These are phyloP conservation scores for Pampus argenteus DNA, from an alignment of 2,797 vertebrate species.

Conservation along the genomic window DNA sequence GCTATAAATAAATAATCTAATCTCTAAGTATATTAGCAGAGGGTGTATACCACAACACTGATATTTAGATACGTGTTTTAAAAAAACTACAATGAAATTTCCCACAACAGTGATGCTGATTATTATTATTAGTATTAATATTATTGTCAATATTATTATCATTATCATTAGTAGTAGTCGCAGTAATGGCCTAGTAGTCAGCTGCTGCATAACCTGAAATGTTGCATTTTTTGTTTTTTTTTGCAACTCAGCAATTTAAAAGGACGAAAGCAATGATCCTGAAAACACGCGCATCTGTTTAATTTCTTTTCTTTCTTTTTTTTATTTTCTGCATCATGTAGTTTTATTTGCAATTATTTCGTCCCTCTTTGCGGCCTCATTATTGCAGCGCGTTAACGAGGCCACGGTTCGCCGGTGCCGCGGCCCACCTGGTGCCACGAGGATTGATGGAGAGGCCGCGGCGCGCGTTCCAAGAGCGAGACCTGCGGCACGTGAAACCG, in stretches of 20 bases:
- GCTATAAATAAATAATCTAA: neutral
- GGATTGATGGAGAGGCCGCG: constrained; percentile 46
- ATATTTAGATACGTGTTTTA: neutral
- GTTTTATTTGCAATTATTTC: constrained; percentile 94
- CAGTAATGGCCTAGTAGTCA: neutral
- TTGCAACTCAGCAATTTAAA: constrained; percentile 79
- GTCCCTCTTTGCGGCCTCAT: constrained; percentile 85
- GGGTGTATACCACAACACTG: neutral
- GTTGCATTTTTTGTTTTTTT: constrained; percentile 60
- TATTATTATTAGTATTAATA: constrained; percentile 12
- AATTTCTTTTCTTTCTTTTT: constrained; percentile 93
- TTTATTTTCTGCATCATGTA: constrained; percentile 96
- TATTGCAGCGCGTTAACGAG: constrained; percentile 84
- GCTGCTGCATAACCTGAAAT: constrained; percentile 32
- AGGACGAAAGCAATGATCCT: constrained; percentile 92
- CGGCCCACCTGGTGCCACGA: constrained; percentile 84
- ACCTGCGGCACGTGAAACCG: neutral
- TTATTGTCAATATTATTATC: constrained; percentile 20
- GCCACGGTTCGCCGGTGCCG: constrained; percentile 81
- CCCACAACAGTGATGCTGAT: neutral
- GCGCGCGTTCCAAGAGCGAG: constrained; percentile 9
- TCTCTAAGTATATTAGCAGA: neutral
- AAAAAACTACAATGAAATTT: neutral
- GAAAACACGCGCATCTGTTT: constrained; percentile 94
- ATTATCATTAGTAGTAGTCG: constrained; percentile 1